phyloP scores from a whole-genome alignment of 1,140 invertebrate species.

The Conus ventricosus region DNA sequence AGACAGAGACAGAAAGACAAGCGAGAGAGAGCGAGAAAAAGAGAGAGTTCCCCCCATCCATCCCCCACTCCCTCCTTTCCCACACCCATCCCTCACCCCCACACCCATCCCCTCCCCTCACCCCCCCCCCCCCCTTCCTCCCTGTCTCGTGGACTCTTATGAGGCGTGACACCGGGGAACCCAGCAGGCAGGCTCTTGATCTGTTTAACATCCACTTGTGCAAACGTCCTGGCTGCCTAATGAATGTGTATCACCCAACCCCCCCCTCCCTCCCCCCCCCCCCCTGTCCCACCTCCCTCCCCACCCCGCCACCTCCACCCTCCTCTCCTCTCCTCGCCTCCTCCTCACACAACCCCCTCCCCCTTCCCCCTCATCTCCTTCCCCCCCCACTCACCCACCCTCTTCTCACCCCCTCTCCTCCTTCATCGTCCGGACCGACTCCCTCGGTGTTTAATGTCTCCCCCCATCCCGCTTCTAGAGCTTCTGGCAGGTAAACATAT shows the following conservation, averaged over 20 bases:
- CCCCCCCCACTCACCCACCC: not conserved
- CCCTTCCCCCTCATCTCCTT: not conserved
- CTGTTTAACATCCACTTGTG: conserved; percentile 6
- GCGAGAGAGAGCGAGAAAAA: no score
- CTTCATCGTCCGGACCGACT: no score
- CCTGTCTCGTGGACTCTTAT: no score
- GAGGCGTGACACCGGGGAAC: no score
- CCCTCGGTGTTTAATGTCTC: no score
- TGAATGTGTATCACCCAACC: not conserved
- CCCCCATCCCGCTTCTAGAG: not conserved
- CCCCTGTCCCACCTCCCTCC: no score
- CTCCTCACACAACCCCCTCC: not conserved
- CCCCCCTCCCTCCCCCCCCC: not conserved
- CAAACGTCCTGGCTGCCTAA: not conserved
- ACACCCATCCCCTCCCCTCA: no score
- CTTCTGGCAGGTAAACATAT: conserved; percentile 3
- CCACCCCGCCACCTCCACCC: not conserved
- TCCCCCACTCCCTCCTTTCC: no score
- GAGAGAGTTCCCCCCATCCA: no score
- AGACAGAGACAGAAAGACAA: no score
- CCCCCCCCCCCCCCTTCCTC: no score
- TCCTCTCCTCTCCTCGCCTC: not conserved
- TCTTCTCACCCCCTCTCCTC: no score
- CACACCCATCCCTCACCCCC: not conserved
- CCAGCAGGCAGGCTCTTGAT: not conserved